Base-by-base conservation (phyloP, 64 coral and sea anemone species). In the Pachyseris speciosa region DNA sequence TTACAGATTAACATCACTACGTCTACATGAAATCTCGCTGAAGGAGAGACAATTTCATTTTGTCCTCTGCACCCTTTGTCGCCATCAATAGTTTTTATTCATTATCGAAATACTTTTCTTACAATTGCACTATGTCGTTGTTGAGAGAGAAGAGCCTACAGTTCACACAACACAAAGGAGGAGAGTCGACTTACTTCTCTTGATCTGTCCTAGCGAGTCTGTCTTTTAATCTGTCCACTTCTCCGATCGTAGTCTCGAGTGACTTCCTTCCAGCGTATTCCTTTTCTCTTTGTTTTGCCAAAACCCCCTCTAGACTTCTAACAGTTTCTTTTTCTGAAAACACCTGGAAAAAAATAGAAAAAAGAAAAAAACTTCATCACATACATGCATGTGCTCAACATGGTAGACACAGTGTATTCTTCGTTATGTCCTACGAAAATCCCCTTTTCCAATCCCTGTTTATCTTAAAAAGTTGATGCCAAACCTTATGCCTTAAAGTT, bases 271-370 rank as follows among this genome's bases (percentile, higher is more conserved):
- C 96, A 37, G 88, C 59, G 45, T 86, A 98, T 87, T 95, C 93
- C 96, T 88, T 94, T 84, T 91, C 83, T 93, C 97, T 92, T 88
- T 89, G 84, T 61, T 89, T 92, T 13, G 97, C 83, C 20, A 99
- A 34, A 0, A 99, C 86, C 39, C 39, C 91, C 72, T 99, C 97
- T 16, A 99, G 74, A 65, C 45, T 93, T 89, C 94, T 53, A 29
- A 95, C 45, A 50, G 86, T 87, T 84, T 95, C 94, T 75, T 95
- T 99, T 38, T 95, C 97, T 22, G 84, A 78, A 76, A 95, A 99
- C 12, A 99, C 85, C 97, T 99, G n/a, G 1, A 38, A 5, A 34
- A 26, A 79, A 59, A 28, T 41, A 37, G 57, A 29, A 7, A 64
- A 33, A 50, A 55, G 9, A 1, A 42, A n/a, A 1, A 20, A n/a